These are phyloP conservation scores for Phalanger gymnotis DNA, from an alignment of 2,797 vertebrate genomes.

Conservation along the genomic window DNA sequence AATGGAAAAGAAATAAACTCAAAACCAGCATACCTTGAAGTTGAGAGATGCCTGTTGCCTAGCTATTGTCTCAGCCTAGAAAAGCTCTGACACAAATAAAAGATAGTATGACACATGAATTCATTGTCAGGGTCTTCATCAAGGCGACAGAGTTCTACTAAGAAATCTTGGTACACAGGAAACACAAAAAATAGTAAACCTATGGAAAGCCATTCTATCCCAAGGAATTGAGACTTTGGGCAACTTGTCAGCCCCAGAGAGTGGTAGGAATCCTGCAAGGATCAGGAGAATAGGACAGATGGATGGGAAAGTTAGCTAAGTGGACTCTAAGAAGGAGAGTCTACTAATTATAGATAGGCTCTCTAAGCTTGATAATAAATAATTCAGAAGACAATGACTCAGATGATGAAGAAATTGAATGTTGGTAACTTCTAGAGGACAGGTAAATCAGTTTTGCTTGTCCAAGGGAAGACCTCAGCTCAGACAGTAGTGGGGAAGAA, in stretches of 20 bases:
- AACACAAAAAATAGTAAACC: not conserved
- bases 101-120: not conserved
- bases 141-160: not conserved
- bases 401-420: not conserved
- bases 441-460: not conserved
- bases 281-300: not conserved
- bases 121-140: not conserved
- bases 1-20: not conserved
- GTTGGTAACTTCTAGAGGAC: not conserved
- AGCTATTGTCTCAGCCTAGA: not conserved
- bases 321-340: not conserved
- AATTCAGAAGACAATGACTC: not conserved
- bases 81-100: not conserved
- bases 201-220: not conserved
- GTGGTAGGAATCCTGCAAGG: not conserved
- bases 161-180: not conserved
- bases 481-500: not conserved
- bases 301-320: not conserved
- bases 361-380: not conserved
- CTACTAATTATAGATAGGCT: not conserved
- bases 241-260: not conserved
- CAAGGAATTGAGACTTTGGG: not conserved
- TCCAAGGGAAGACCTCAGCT: not conserved
- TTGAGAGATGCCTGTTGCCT: not conserved
- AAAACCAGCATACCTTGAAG: not conserved